Base-by-base conservation (phyloP, 2,888 invertebrate species). In the Pyrochroa serraticornis region DNA sequence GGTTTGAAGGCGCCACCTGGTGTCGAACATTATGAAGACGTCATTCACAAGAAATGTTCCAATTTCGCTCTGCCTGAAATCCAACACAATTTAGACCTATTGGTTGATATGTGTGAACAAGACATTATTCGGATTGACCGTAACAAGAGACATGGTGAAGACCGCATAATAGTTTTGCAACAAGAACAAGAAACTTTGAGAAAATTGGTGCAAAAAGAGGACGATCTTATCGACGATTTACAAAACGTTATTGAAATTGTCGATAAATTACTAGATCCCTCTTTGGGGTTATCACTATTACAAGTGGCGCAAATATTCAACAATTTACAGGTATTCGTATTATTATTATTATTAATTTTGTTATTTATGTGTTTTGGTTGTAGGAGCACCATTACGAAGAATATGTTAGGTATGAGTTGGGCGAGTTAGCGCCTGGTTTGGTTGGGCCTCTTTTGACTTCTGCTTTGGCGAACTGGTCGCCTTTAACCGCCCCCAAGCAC, bases 61-160 rank as follows among this genome's bases (percentile, higher is more conserved):
- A 85, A 91, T 74, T 92, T 93, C 75, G 82, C 87, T 2, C 79
- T 97, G 63, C 97, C 97, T 0, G 97, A 97, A 78, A 84, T 99
- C 2, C 85, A 88, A 62, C 95, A 97, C 75, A 99, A 99, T 82
- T 81, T 99, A 36, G 90, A 94, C 75, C 81, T 97, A 8, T 82
- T 98, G 65, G 91, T 97, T 0, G 93, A 95, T 64, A 89, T 94
- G 82, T 93, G 95, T 59, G 98, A 98, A 80, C 95, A 97, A 82
- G 92, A 96, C 65, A 97, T 99, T 49, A 90, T 98, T 51, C 85
- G 88, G 67, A 90, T 92, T 69, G 93, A 95, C 57, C 86, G 91
- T 50, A 86, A 88, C 61, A 85, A 90, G 1, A 86, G 90, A 44
- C 84, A 89, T 62, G 87, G 92, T 6, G 87, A 88, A 69, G 95